A percentile compares a stretch with the other conserved stretches of the same genome.
Conservation (phyloP, 2,113 vertebrate species). For the Scatophagus argus region DNA sequence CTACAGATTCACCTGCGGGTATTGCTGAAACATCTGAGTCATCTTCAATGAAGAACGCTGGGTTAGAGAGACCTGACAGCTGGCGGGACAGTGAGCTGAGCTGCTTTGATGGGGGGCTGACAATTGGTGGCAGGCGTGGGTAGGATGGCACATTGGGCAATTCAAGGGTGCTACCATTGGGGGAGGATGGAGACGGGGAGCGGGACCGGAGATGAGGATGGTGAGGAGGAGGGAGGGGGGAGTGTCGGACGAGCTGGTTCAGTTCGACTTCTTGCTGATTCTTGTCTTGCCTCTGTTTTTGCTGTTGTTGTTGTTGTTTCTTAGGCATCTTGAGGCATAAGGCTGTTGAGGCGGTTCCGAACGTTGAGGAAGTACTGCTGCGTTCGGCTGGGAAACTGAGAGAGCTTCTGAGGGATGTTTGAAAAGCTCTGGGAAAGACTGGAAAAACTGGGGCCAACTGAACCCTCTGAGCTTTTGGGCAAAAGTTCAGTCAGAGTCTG, state of each 20-base stretch:
- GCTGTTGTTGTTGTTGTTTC: constrained; percentile 73
- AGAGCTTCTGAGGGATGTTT: constrained; percentile 68
- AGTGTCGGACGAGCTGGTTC: constrained; percentile 71
- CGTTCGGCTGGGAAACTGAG: constrained; percentile 66
- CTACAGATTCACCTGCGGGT: constrained; percentile 77
- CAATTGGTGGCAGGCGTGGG: constrained; percentile 81
- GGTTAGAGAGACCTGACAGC: constrained; percentile 81
- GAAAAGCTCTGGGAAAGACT: constrained; percentile 59
- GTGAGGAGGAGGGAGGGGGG: constrained; percentile 71
- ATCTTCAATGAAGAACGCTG: constrained; percentile 83
- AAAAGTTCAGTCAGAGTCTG: constrained; percentile 72
- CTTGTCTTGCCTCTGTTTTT: constrained; percentile 66
- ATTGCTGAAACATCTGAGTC: constrained; percentile 63
- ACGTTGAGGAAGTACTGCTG: constrained; percentile 75
- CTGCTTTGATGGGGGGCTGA: constrained; percentile 69
- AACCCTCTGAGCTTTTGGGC: constrained; percentile 54
- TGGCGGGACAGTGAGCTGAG: constrained; percentile 50
- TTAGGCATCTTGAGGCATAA: constrained; percentile 89
- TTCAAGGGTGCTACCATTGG: constrained; percentile 74
- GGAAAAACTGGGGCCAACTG: constrained; percentile 40
- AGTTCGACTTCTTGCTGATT: constrained; percentile 83
- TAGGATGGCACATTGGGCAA: constrained; percentile 85
- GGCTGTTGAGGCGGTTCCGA: constrained; percentile 81
- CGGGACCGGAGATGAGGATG: constrained; percentile 59
- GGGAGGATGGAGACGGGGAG: constrained; percentile 79